Base-by-base conservation (phyloP, 1,140 invertebrate genomes). In the Venustaconcha ellipsiformis region DNA sequence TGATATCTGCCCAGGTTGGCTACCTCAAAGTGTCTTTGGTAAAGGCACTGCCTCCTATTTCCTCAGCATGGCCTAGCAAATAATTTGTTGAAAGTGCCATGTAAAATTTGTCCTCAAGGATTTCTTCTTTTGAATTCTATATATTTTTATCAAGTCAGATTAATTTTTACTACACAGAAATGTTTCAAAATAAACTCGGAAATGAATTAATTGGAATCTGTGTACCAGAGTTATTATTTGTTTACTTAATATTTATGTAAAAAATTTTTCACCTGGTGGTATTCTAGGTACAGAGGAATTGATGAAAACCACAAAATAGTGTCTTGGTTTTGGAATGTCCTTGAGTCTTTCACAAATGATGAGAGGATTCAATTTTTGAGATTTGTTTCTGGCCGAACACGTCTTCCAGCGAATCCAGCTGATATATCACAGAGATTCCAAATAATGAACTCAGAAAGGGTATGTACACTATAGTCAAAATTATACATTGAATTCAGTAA, bases 391-490 rank as follows among this genome's bases (percentile, higher is more conserved):
- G 93, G 93, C 12, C 84, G 93, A 72, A 94, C 93, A 15, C 86
- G 93, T 58, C 88, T 94, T 14, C 93, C 93, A 15, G 92, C 92
- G 14, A 94, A 94, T 85, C 88, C 93, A 65, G 92, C 93, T 62
- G 93, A 94, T 84, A 91, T 94, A 48, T 92, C 93, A 14, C 93
- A 94, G 84, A 84, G 93, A 66, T 94, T 94, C 82, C 93, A 94
- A 89, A 93, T 93, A 84, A 88, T 90, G 83, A 89, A 86, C n/a
- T 88, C 88, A 8, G 89, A 89, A 72, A 81, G 88, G 80, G 89
- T 90, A 76, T 72, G 86, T 84, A n/a, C 26, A 20, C 18, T 71
- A 0, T 20, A 58, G 17, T 4, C 59, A 60, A 18, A 60, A n/a
- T 18, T 60, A 60, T 23, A 60, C 17, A n/a, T 60, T 60, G 20